Base-by-base conservation (phyloP, 2,113 vertebrate species). In the Chaetorhynchus papuensis region DNA sequence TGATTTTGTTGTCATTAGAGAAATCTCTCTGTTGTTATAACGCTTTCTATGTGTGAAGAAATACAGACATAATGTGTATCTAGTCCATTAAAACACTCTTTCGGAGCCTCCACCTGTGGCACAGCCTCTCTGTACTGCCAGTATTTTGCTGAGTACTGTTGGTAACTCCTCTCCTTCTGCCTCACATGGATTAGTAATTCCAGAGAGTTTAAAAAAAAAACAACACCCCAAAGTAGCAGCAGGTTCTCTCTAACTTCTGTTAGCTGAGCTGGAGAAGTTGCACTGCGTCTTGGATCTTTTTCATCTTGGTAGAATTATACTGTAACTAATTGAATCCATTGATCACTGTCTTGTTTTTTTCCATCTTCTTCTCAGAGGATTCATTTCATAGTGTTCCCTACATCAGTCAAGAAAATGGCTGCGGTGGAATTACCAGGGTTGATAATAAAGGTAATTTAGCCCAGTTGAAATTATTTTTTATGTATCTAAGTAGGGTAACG, bases 271-370 rank as follows among this genome's bases (percentile, higher is more conserved):
- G 87, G 88, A 95, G 95, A 92, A 96, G 95, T 95, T 96, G 86
- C 59, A 10, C 45, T 77, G 93, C 19, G 20, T 97, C 98, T 97
- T 93, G 94, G 92, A 95, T 98, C 96, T 97, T 96, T 96, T 96
- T 93, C 97, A 94, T 97, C 97, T 92, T 94, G 90, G 96, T 98
- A 77, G 97, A 95, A 96, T 97, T 98, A 97, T 97, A 97, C 96
- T 97, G 96, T 98, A 97, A 97, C 97, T 98, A 98, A 98, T 97
- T 97, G 98, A 98, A 97, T 97, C 97, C 98, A 98, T 98, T 98
- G 98, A 97, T 98, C 98, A 98, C 97, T 98, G 97, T 97, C 98
- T 98, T 96, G 94, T 97, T 97, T 95, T 93, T 98, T 96, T 95
- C 96, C 96, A 68, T 97, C 97, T 89, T 97, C 96, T 97, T 97